These are phyloP conservation scores for Ranitomeya imitator DNA, from an alignment of 2,113 vertebrate species.

Conservation along the genomic window DNA sequence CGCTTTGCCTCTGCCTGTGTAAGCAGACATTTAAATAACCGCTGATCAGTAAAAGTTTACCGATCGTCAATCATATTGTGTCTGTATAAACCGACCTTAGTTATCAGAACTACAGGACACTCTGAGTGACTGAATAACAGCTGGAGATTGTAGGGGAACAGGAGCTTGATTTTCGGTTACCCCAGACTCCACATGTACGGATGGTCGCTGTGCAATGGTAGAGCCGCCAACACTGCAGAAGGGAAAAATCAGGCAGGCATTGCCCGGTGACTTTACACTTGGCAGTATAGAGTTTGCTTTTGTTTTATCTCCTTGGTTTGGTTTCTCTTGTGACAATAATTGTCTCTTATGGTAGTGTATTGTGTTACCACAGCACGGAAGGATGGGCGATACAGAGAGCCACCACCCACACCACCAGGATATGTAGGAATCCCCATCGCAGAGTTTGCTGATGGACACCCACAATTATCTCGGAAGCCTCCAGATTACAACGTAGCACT, in stretches of 20 bases:
- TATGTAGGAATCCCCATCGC: constrained; percentile 93
- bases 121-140: not conserved
- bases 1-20: too few species aligned
- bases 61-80: too few species aligned
- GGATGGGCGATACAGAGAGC: constrained; percentile 92
- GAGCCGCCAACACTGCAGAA: not conserved
- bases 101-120: not conserved
- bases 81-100: too few species aligned
- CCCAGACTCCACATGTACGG: not conserved
- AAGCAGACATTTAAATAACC: too few species aligned
- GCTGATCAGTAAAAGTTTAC: too few species aligned
- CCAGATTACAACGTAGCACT: constrained; percentile 95
- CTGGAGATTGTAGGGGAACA: not conserved
- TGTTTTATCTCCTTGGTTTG: constrained; percentile 21
- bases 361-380: constrained; percentile 81
- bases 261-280: not conserved
- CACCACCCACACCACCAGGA: constrained; percentile 93
- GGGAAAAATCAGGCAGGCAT: not conserved
- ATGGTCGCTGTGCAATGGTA: not conserved
- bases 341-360: constrained; percentile 51
- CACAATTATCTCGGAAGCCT: constrained; percentile 84
- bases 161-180: not conserved
- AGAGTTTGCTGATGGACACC: constrained; percentile 83
- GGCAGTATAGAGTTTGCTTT: not conserved
- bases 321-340: constrained; percentile 51